Base-by-base conservation (phyloP, 2,797 vertebrate species). In the Tapirus indicus region DNA sequence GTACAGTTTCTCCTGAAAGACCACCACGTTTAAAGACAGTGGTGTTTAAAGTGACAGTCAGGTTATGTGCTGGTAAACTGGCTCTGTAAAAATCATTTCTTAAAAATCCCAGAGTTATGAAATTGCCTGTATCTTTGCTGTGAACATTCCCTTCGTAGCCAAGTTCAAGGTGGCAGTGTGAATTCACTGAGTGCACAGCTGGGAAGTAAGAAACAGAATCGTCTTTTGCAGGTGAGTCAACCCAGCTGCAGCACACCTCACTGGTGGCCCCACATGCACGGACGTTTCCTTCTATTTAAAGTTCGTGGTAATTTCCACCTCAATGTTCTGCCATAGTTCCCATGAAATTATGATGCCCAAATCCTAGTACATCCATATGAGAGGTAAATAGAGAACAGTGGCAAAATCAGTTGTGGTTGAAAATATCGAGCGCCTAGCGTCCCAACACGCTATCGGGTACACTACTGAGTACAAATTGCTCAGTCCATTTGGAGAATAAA, bases 151-250 rank as follows among this genome's bases (percentile, higher is more conserved):
- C 64, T 66, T 78, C n/a, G 7, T 0, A 21, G 21, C 21, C 52
- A 16, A 2, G 7, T 44, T 38, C n/a, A 38, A 2, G n/a, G 13
- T 56, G 52, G n/a, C 52, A 4, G 1, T 35, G n/a, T 35, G 21
- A 8, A 38, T 10, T 23, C 13, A 16, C 13, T 0, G 0, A 25
- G 1, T 56, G 21, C 75, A 38, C 1, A 56, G n/a, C 0, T 56
- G 32, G 20, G 7, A 54, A 49, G 49, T 49, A 49, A 49, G 3
- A 13, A 49, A 14, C 13, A 49, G 49, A 49, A 49, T 12, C 49
- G 13, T 49, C 49, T 14, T 23, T 32, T 38, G 18, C n/a, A 68
- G 4, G n/a, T 35, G 9, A 69, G n/a, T 21, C n/a, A 69, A 38
- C 6, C n/a, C 66, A 35, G n/a, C n/a, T 69, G 66, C n/a, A 20